Evolutionary conservation across 2,888 invertebrate species (phyloP).

Genomic region (Scelioninae gen. 2): DNA sequence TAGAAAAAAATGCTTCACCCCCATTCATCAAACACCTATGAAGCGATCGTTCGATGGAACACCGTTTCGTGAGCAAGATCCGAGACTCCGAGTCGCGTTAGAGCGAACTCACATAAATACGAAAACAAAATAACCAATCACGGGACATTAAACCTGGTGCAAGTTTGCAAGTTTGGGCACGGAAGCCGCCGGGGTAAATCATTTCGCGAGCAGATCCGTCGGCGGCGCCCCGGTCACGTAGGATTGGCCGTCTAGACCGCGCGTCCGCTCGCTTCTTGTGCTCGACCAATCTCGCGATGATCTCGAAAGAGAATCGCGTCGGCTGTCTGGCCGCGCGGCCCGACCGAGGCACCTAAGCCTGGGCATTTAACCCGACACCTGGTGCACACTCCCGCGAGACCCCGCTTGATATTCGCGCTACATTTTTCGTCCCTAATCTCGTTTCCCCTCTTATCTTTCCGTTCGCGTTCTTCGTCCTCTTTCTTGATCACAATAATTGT

Average conservation of each 20-base stretch:
- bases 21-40: no score
- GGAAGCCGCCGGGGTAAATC: slow-evolving; percentile 61
- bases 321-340: slow-evolving; percentile 63
- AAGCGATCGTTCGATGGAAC: no score
- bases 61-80: no score
- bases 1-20: no score
- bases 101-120: no score
- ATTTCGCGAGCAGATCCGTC: slow-evolving; percentile 57
- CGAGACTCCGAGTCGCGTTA: no score
- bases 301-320: slow-evolving; percentile 60
- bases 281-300: slow-evolving; percentile 59
- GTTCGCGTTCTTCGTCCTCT: slow-evolving; percentile 3
- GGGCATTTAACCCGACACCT: slow-evolving; percentile 72
- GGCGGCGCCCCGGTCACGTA: slow-evolving; percentile 66
- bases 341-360: slow-evolving; percentile 62
- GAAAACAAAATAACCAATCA: slow-evolving; percentile 19
- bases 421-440: slow-evolving; percentile 50
- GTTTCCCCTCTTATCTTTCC: slow-evolving; percentile 34
- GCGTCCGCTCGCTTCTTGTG: slow-evolving; percentile 44
- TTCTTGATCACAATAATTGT: slow-evolving; percentile 53
- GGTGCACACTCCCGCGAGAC: slow-evolving; percentile 74
- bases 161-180: slow-evolving; percentile 40
- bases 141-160: slow-evolving; percentile 16
- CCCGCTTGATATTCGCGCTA: slow-evolving; percentile 73
- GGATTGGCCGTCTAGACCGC: slow-evolving; percentile 63